These are phyloP conservation scores for Anhinga rufa DNA, from an alignment of 2,113 vertebrate genomes.

Conservation along the genomic window DNA sequence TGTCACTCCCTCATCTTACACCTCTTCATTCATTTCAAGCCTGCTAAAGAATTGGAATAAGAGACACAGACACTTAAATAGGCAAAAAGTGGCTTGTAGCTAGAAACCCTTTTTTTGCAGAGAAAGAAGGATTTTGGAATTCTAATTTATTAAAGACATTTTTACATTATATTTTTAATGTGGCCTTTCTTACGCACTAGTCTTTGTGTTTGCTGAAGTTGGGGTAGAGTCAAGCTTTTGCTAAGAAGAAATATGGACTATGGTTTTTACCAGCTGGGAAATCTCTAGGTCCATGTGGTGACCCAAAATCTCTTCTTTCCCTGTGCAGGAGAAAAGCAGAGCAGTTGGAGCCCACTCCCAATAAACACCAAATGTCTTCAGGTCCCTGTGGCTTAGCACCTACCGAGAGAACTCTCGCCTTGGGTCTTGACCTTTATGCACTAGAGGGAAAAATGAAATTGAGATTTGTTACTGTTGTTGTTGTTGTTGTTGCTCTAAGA, in stretches of 20 bases:
- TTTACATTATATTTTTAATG: conserved; percentile 29
- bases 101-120: not conserved
- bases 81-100: conserved; percentile 11
- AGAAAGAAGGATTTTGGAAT: conserved; percentile 31
- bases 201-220: not conserved
- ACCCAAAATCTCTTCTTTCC: not conserved
- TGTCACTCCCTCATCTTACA: not conserved
- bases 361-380: not conserved
- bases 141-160: conserved; percentile 51
- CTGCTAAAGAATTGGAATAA: conserved; percentile 12
- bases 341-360: not conserved
- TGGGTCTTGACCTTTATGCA: not conserved
- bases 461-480: not conserved
- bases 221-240: not conserved
- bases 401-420: not conserved
- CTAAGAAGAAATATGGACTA: not conserved
- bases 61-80: conserved; percentile 1
- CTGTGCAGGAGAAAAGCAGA: not conserved
- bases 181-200: not conserved
- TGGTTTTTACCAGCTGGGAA: not conserved
- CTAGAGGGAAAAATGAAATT: not conserved
- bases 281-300: not conserved
- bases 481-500: conserved; percentile 12
- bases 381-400: not conserved
- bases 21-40: conserved; percentile 18